Percentiles rank a stretch among this genome's conserved stretches.
Evolutionary conservation across 2,888 invertebrate genomes (phyloP).

Genomic region (Xestia rhomboidea): DNA sequence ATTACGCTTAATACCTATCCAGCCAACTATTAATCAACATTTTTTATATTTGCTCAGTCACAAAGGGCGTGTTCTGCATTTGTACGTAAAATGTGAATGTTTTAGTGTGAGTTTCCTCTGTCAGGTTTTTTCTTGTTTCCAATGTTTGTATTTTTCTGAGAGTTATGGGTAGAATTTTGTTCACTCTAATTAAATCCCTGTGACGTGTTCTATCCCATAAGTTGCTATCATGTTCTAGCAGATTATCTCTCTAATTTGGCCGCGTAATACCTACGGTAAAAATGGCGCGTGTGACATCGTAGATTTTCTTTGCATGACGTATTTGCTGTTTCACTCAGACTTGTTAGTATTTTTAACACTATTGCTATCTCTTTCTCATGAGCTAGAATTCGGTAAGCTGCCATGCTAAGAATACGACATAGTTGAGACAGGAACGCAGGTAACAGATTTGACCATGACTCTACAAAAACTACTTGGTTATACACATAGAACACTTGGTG

Average conservation of each 20-base stretch:
- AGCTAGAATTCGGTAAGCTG: slow-evolving; percentile 9
- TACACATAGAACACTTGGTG: not conserved
- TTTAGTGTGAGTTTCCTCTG: slow-evolving; percentile 52
- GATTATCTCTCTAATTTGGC: slow-evolving; percentile 73
- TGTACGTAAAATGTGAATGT: slow-evolving; percentile 52
- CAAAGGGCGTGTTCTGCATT: slow-evolving; percentile 49
- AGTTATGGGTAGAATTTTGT: slow-evolving; percentile 6
- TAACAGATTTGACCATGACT: slow-evolving; percentile 54
- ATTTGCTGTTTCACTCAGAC: slow-evolving; percentile 52
- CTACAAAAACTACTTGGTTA: slow-evolving; percentile 1
- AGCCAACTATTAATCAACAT: slow-evolving; percentile 45
- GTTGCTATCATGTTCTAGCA: slow-evolving; percentile 54
- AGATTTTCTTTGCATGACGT: slow-evolving; percentile 71
- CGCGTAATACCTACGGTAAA: slow-evolving; percentile 75
- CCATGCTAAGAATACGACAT: slow-evolving; percentile 50
- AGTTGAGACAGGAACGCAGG: slow-evolving; percentile 45
- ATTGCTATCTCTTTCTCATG: slow-evolving; percentile 58
- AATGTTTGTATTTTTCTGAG: slow-evolving; percentile 4
- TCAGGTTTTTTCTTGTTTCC: slow-evolving; percentile 25
- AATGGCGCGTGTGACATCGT: slow-evolving; percentile 76
- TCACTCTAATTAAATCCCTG: slow-evolving; percentile 32
- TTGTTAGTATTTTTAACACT: slow-evolving; percentile 44
- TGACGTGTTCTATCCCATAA: slow-evolving; percentile 40
- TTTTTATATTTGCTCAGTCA: slow-evolving; percentile 47
- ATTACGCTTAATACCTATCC: slow-evolving; percentile 43